Conservation (phyloP, 2,113 vertebrate species). For the Tragelaphus imberbis region DNA sequence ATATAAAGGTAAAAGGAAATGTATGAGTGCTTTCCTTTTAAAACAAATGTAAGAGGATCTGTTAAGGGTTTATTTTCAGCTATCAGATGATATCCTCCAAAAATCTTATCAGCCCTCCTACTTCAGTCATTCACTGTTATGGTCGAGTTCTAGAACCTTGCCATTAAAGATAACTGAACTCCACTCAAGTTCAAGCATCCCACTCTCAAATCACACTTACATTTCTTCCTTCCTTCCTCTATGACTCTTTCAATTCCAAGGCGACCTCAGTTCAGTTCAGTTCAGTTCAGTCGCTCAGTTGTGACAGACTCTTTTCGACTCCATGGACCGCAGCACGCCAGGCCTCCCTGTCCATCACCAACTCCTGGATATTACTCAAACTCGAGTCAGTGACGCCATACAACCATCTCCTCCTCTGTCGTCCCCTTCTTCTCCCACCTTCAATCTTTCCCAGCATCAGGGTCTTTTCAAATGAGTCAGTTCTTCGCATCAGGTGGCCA, state of each 20-base stretch:
- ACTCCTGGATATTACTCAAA: not conserved
- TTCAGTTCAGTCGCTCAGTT: not conserved
- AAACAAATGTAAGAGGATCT: not conserved
- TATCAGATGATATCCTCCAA: not conserved
- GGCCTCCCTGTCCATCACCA: not conserved
- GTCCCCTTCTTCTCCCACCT: not conserved
- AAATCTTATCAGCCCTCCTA: not conserved
- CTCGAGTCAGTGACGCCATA: not conserved
- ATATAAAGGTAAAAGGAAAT: not conserved
- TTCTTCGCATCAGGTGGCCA: not conserved
- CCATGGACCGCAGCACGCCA: accelerated
- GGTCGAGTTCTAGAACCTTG: not conserved
- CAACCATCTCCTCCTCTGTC: not conserved
- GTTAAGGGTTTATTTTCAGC: slow-evolving; percentile 13
- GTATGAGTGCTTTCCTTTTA: not conserved
- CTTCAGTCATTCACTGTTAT: not conserved
- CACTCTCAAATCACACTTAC: not conserved
- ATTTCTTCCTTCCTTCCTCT: not conserved
- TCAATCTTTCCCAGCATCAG: not conserved
- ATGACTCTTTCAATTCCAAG: not conserved
- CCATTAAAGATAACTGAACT: not conserved
- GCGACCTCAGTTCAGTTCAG: not conserved
- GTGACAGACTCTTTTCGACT: not conserved
- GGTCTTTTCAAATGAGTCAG: not conserved
- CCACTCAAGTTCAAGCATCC: not conserved